Percentiles rank a stretch among this genome's conserved stretches.
phyloP scores from a whole-genome alignment of 2,797 vertebrate genomes.

The Tinamus major region DNA sequence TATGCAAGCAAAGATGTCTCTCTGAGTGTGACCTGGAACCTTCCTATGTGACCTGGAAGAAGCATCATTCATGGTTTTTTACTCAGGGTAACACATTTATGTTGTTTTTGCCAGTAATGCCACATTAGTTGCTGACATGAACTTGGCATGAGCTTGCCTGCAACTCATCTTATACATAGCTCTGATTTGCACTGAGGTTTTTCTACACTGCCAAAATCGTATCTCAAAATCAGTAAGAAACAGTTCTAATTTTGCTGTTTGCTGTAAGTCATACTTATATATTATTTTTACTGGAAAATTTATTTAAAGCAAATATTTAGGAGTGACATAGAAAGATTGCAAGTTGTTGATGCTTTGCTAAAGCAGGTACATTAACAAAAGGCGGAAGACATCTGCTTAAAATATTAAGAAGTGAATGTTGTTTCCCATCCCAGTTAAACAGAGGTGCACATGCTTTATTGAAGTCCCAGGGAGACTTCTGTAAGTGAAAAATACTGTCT shows the following conservation, averaged over 20 bases:
- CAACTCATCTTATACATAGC: background rate
- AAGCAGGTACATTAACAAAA: background rate
- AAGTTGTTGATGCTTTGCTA: background rate
- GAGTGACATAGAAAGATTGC: background rate
- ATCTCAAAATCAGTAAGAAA: background rate
- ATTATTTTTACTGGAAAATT: background rate
- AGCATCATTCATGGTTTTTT: background rate
- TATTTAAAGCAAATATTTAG: background rate
- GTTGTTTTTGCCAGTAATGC: background rate
- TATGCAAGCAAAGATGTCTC: background rate
- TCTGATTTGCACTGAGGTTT: background rate
- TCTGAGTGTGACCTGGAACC: background rate
- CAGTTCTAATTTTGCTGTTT: background rate
- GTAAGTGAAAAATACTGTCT: fast-evolving
- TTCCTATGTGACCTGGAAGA: background rate
- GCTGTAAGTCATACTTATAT: background rate
- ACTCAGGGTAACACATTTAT: background rate
- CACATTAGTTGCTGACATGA: background rate
- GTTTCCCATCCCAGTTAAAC: background rate
- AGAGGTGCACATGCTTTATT: background rate
- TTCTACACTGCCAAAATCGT: background rate
- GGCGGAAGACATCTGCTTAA: background rate
- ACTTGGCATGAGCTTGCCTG: background rate
- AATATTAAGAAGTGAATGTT: background rate
- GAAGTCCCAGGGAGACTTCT: background rate